A percentile compares a stretch with the other conserved stretches of the same genome.
These are phyloP conservation scores for Linurgus olivaceus DNA, from an alignment of 2,797 vertebrate genomes.

Conservation along the genomic window DNA sequence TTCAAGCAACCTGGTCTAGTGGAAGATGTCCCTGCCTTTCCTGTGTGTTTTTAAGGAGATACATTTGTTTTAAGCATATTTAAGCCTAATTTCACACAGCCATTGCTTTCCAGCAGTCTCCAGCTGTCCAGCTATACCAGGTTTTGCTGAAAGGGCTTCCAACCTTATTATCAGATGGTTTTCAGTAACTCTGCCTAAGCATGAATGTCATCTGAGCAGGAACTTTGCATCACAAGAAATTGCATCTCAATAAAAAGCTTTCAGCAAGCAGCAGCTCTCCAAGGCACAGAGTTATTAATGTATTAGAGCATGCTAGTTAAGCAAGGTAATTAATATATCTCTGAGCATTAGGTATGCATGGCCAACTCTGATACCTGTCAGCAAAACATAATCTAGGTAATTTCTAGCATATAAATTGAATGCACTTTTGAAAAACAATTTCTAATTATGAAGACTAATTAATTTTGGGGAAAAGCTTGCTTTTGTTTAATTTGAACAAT, in stretches of 20 bases:
- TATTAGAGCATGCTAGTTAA: constrained; percentile 39
- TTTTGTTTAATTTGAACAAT: constrained; percentile 57
- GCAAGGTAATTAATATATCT: constrained; percentile 68
- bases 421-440: constrained; percentile 42
- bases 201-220: background rate
- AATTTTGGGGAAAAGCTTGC: constrained; percentile 29
- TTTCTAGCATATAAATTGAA: constrained; percentile 49
- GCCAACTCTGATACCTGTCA: constrained; percentile 50
- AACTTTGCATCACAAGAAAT: background rate
- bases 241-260: constrained; percentile 20
- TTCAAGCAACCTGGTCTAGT: background rate
- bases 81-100: background rate
- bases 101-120: background rate
- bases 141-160: background rate
- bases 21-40: background rate
- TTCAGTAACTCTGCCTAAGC: background rate
- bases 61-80: background rate
- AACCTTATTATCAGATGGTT: background rate
- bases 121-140: background rate
- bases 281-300: constrained; percentile 38
- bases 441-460: constrained; percentile 56
- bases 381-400: constrained; percentile 53
- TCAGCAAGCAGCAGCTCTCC: constrained; percentile 16
- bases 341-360: constrained; percentile 62
- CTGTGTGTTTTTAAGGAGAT: background rate